Evolutionary conservation across 2,888 invertebrate species (phyloP).

Genomic region (Amphiduros pacificus): DNA sequence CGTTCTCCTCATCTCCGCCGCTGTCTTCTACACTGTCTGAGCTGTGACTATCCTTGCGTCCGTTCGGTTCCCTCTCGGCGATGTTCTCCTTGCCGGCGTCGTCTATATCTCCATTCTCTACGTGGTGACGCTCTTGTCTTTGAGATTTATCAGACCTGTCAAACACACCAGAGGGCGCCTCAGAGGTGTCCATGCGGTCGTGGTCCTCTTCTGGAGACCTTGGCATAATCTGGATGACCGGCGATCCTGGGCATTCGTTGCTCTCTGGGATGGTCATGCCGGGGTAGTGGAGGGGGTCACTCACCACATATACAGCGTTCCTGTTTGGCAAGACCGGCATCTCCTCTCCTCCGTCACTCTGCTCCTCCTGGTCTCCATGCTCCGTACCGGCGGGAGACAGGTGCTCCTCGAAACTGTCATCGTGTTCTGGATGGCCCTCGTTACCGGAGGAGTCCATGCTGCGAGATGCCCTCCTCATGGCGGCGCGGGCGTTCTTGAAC

Average conservation of each 20-base stretch:
- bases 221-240: conserved; percentile 17
- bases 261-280: neutral
- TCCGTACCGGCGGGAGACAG: neutral
- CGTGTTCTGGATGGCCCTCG: too few species aligned
- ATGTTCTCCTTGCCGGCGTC: conserved; percentile 5
- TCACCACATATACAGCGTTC: conserved; percentile 55
- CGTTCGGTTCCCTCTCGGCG: neutral
- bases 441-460: conserved; percentile 27
- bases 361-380: neutral
- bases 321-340: conserved; percentile 53
- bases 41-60: neutral
- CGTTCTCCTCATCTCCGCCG: conserved; percentile 1
- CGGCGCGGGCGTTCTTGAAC: conserved; percentile 96
- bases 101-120: neutral
- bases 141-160: too few species aligned
- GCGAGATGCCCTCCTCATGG: conserved; percentile 75
- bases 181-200: conserved; percentile 36
- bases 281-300: conserved; percentile 26
- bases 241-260: neutral
- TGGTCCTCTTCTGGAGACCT: conserved; percentile 8
- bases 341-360: conserved; percentile 1
- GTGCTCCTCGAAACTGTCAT: conserved; percentile 27
- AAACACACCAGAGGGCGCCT: conserved; percentile 26
- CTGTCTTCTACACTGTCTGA: neutral
- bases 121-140: too few species aligned